A percentile compares a stretch with the other conserved stretches of the same genome.
These are phyloP conservation scores for Apis mellifera DNA, from an alignment of 1,140 invertebrate species.

Conservation along the genomic window Amel_HAv3.1 CM009945.2:5871501-5872000, in stretches of 20 bases:
- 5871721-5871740: slow-evolving; percentile 59
- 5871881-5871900: too few relatives aligned
- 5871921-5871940: slow-evolving; percentile 61
- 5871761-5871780: slow-evolving; percentile 54
- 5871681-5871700: slow-evolving; percentile 58
- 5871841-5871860: background rate
- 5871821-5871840: background rate
- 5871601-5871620: slow-evolving; percentile 45
- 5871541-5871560: background rate
- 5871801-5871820: background rate
- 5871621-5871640: slow-evolving; percentile 55
- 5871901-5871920: background rate
- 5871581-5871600: background rate
- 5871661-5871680: background rate
- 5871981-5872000: slow-evolving; percentile 60
- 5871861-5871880: background rate
- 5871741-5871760: slow-evolving; percentile 33
- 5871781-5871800: background rate
- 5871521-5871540: background rate
- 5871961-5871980: slow-evolving; percentile 62
- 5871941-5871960: slow-evolving; percentile 52
- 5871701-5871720: slow-evolving; percentile 51
- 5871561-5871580: too few relatives aligned
- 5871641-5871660: slow-evolving; percentile 35
- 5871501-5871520: slow-evolving; percentile 54